phyloP scores from a whole-genome alignment of 2,888 invertebrate genomes.

The Gastrophysa polygoni region DNA sequence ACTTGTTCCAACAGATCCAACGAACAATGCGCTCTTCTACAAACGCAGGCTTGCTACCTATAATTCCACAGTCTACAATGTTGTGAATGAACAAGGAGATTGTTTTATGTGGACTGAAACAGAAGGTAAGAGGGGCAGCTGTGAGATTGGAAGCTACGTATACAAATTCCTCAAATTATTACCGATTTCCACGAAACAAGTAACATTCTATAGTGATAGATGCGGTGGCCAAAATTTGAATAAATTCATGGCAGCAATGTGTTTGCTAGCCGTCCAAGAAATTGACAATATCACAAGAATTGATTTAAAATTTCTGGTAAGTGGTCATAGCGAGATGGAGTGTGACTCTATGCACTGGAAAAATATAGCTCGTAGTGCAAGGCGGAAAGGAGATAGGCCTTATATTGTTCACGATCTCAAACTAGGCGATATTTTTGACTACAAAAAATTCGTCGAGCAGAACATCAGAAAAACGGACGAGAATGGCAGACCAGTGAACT shows the following conservation, averaged over 20 bases:
- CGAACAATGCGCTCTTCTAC: conserved; percentile 36
- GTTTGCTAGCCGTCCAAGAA: conserved; percentile 35
- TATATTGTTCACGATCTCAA: conserved; percentile 10
- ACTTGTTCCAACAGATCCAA: conserved; percentile 30
- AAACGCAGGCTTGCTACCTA: conserved; percentile 25
- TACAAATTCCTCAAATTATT: conserved; percentile 35
- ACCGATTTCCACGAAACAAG: no score
- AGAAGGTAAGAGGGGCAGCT: conserved; percentile 37
- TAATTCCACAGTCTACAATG: conserved; percentile 37
- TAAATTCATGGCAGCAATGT: conserved; percentile 41
- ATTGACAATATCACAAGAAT: conserved; percentile 33
- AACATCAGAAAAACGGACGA: conserved; percentile 16
- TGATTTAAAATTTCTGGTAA: conserved; percentile 36
- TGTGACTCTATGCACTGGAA: conserved; percentile 39
- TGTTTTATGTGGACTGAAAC: conserved; percentile 39
- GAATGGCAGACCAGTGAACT: not conserved
- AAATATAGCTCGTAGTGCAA: no score
- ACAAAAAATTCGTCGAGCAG: conserved; percentile 11
- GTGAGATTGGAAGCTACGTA: conserved; percentile 34
- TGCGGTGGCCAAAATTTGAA: conserved; percentile 45
- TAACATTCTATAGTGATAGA: conserved; percentile 42
- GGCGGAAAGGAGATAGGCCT: conserved; percentile 24
- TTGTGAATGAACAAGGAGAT: conserved; percentile 34
- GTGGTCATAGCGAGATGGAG: conserved; percentile 30
- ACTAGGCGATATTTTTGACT: conserved; percentile 14